These are phyloP conservation scores for Thymelicus acteon DNA, from an alignment of 2,888 invertebrate species.

Conservation along the genomic window DNA sequence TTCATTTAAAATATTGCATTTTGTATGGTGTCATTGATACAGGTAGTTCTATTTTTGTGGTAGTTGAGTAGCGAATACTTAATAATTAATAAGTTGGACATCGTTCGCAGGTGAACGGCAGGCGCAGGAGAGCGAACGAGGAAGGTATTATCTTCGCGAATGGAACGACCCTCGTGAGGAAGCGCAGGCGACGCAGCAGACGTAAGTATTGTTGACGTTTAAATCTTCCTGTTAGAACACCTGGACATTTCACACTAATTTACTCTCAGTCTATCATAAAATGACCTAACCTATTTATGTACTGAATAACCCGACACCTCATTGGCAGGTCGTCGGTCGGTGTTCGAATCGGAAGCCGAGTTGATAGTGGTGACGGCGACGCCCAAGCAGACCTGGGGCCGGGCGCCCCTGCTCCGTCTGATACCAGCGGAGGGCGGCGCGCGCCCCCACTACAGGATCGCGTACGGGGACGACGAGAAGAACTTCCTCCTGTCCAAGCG, in stretches of 20 bases:
- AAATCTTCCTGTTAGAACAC: too few relatives aligned
- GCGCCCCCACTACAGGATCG: constrained; percentile 71
- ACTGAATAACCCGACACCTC: too few relatives aligned
- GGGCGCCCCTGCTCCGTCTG: constrained; percentile 70
- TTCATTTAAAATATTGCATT: too few relatives aligned
- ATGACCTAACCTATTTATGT: too few relatives aligned
- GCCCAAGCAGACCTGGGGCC: constrained; percentile 69
- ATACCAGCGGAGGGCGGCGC: constrained; percentile 67
- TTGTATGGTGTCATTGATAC: too few relatives aligned
- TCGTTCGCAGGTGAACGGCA: constrained; percentile 67
- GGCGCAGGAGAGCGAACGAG: constrained; percentile 72
- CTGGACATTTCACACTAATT: too few relatives aligned
- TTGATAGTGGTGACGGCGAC: constrained; percentile 64
- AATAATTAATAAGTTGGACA: not conserved
- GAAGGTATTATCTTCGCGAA: constrained; percentile 76
- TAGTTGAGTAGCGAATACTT: not conserved
- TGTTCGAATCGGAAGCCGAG: constrained; percentile 70
- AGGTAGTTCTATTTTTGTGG: too few relatives aligned
- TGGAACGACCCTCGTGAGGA: constrained; percentile 71
- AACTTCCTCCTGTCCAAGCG: constrained; percentile 68
- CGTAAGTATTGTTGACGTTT: constrained; percentile 56
- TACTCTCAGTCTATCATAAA: too few relatives aligned
- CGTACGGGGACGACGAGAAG: constrained; percentile 63
- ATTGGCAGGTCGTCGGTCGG: constrained; percentile 67
- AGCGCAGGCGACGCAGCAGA: constrained; percentile 69